Base-by-base conservation (phyloP, 2,797 vertebrate genomes). In the Acanthiza pusilla region DNA sequence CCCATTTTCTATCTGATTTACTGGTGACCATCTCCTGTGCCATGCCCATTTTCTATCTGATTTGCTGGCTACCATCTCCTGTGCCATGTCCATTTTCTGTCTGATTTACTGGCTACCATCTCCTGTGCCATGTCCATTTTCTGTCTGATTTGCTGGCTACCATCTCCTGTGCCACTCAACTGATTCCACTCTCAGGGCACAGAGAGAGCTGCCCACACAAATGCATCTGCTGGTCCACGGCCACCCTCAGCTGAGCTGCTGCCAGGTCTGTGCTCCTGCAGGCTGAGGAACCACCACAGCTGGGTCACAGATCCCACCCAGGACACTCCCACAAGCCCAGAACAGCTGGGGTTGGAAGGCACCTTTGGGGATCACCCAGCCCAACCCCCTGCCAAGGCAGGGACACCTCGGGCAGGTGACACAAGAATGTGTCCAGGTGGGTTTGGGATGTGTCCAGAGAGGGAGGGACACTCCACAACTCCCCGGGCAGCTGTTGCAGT, bases 251-350 rank as follows among this genome's bases (percentile, higher is more conserved):
- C 26, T 6, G 38, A 60, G 23, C 47, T 43, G 54, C 30, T 54
- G 58, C 32, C 27, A 42, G 70, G 0, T 8, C 30, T 29, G 27
- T 26, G 36, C 5, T 32, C 4, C 1, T 2, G 4, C 55, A 79
- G 29, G 34, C 4, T 16, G 23, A 16, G 3, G 12, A 5, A 9
- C 9, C 40, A 4, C 14, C 17, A 32, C 34, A 53, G 29, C 25
- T 3, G n/a, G 61, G 25, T 48, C 8, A 4, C 34, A 29, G n/a
- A 9, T 5, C 55, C 17, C 36, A 7, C 4, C 7, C 66, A 47
- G 2, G 2, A 36, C 60, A 32, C 29, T 53, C 36, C 72, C 15
- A 27, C 38, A 30, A 3, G 16, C 57, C n/a, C 2, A 3, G 27
- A 66, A 11, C 10, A 73, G 61, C 40, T 45, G 72, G 62, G 32